Base-by-base conservation (phyloP, 2,113 vertebrate species). In the Gallinago media region DNA sequence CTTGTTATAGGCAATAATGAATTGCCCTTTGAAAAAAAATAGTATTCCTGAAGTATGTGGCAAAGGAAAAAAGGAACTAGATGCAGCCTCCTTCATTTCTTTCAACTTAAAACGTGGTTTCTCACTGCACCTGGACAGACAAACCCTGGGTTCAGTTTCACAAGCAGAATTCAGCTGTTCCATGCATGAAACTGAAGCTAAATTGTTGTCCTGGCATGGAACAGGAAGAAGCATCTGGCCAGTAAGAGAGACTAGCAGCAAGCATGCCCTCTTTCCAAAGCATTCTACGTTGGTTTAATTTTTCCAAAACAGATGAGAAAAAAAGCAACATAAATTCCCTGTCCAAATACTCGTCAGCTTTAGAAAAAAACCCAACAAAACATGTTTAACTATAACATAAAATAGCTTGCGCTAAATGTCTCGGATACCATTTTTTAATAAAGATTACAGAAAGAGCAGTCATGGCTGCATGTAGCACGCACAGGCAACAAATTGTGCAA, bases 1-100 rank as follows among this genome's bases (percentile, higher is more conserved):
- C 70, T 81, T 87, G 58, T 85, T 88, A 74, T 87, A 93, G 74
- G 56, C 68, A 85, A 40, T 58, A 90, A 94, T 79, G 44, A 95
- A 46, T 70, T 80, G 38, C 54, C 38, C 58, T 86, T 94, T 77
- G 62, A 14, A 3, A 61, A 72, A 61, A 62, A 36, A 38, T n/a
- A 8, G 9, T 71, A 54, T 89, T 94, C 42, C 73, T 82, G 54
- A 63, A 52, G 44, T 83, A 65, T 71, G 74, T 89, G 80, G 70
- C 73, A 85, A 77, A 82, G 67, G 68, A 21, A 58, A 47, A 76
- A 85, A 71, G 31, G 73, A 91, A 68, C 55, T 56, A 71, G 83
- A 74, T 29, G 72, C 66, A 72, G 31, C 6, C 32, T 75, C 6
- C 49, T 79, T 78, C 8, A 29, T 82, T 78, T 86, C 67, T 84